Conservation (phyloP, 2,888 invertebrate genomes). For the Drosophila paranaensis region DNA sequence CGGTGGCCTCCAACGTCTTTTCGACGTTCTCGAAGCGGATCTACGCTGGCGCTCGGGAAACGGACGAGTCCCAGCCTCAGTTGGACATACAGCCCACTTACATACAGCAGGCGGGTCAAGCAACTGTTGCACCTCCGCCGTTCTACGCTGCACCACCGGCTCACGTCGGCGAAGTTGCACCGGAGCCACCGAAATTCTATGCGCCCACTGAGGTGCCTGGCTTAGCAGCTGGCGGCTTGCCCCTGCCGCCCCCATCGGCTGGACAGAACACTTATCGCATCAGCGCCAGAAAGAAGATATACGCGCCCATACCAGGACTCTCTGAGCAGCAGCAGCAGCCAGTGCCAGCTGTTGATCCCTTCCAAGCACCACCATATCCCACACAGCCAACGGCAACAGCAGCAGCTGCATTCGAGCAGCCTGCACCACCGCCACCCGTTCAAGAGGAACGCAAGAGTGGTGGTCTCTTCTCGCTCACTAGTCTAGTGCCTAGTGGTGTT, state of each 20-base stretch:
- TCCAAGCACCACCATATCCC: conserved; percentile 67
- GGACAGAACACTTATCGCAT: conserved; percentile 87
- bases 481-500: conserved; percentile 80
- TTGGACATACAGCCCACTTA: conserved; percentile 81
- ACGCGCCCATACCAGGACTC: conserved; percentile 92
- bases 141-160: conserved; percentile 67
- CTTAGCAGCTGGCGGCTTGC: conserved; percentile 23
- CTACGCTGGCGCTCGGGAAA: conserved; percentile 72
- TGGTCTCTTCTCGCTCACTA: conserved; percentile 82
- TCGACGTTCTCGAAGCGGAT: conserved; percentile 86
- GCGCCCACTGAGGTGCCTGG: conserved; percentile 80
- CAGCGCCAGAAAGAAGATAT: conserved; percentile 89
- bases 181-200: conserved; percentile 82
- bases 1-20: conserved; percentile 88
- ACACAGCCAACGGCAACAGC: conserved; percentile 24
- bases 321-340: conserved; percentile 59
- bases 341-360: conserved; percentile 23
- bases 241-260: conserved; percentile 36
- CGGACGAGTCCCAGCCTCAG: conserved; percentile 57
- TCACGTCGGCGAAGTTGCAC: conserved; percentile 39
- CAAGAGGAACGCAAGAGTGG: conserved; percentile 70
- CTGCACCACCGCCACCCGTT: conserved; percentile 18
- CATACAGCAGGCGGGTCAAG: conserved; percentile 61
- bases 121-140: conserved; percentile 48
- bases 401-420: conserved; percentile 20